Evolutionary conservation across 2,888 invertebrate species (phyloP), one percentile per base, ranked within the genome.

Genomic region (Hirtodrosophila histrioides): DNA sequence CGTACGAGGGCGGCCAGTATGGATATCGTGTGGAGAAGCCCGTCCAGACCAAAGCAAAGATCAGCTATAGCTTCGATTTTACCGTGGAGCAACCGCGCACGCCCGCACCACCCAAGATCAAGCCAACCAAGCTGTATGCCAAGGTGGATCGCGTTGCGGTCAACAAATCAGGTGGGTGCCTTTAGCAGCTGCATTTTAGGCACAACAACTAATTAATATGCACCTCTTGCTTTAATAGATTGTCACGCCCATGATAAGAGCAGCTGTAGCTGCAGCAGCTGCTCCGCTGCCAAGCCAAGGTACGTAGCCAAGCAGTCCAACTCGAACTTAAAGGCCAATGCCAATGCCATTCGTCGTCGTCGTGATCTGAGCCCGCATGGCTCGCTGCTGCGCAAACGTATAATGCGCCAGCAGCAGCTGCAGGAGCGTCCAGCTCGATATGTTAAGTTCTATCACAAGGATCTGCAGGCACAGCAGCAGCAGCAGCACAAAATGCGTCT

Each of bases 31-130:
- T 91, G 11, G 90, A 91, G 12, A 78, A 78, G 6, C 89, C 90
- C 8, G 62, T 75, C 2, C 75, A 69, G 46, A 39, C 86, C 6
- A 85, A 86, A 61, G 73, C 87, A 4, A 83, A 87, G 55, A 84
- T 90, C 3, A 76, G 82, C 24, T 91, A 90, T 31, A 87, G 84
- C 41, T 88, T 91, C 33, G 91, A 91, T 53, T 88, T 91, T 24
- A 77, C 78, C 31, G 89, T 91, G 4, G 90, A 91, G 55, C 83
- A 90, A 33, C 91, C 91, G 0, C 71, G 77, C 8, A 65, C 78
- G 6, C 82, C 84, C 0, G 24, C 69, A 7, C 77, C 78, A 3
- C 71, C 70, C 1, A 73, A 74, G 12, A 10, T 41, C 5, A 63
- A 69, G 8, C 85, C 84, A 27, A 55, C 67, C 36, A 75, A 88